Evolutionary conservation across 2,797 vertebrate genomes (phyloP).

Genomic region (Xiphophorus birchmanni): DNA sequence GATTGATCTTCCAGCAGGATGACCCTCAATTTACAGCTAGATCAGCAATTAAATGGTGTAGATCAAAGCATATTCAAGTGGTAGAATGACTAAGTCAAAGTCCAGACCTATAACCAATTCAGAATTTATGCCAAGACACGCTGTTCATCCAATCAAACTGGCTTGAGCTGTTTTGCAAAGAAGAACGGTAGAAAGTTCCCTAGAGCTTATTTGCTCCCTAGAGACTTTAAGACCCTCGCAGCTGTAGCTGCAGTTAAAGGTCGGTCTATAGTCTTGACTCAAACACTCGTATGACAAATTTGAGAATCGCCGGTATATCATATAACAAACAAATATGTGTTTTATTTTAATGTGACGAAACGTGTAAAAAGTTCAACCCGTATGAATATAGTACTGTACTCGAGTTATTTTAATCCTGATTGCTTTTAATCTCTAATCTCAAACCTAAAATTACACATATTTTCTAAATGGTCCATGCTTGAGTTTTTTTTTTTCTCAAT

Average conservation of each 20-base stretch:
- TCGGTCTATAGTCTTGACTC: neutral
- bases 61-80: neutral
- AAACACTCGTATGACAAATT: neutral
- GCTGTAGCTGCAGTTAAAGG: neutral
- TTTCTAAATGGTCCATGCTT: constrained; percentile 22
- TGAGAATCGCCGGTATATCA: neutral
- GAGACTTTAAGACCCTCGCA: neutral
- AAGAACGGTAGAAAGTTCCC: too few relatives aligned
- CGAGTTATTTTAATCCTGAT: neutral
- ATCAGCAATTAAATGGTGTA: neutral
- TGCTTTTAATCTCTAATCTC: constrained; percentile 4
- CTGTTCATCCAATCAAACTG: neutral
- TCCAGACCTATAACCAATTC: neutral
- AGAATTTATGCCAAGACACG: neutral
- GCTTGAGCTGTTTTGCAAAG: neutral
- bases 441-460: constrained; percentile 5
- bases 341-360: neutral
- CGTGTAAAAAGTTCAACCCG: neutral
- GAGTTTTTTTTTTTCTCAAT: constrained; percentile 10
- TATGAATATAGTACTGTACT: neutral
- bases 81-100: neutral
- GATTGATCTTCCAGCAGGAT: neutral
- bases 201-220: neutral
- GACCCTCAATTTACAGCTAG: neutral
- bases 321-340: neutral